These are phyloP conservation scores for Drosophila mojavensis DNA, from an alignment of 1,140 invertebrate species.

Conservation along the genomic window DNA sequence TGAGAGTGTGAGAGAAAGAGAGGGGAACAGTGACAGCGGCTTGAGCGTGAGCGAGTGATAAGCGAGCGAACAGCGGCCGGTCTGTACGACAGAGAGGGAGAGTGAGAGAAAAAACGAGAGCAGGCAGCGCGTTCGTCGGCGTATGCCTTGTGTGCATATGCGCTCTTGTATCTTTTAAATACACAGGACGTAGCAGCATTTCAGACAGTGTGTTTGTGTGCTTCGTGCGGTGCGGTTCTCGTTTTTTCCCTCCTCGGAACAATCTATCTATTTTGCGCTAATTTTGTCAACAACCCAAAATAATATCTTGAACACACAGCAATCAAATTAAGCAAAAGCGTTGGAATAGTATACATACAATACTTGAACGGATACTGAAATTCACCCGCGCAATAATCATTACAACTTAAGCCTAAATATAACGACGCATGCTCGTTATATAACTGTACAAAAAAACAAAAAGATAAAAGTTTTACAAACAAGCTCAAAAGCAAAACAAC, in stretches of 20 bases:
- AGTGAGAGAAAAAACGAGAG: conserved; percentile 46
- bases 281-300: conserved; percentile 69
- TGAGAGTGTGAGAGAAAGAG: conserved; percentile 14
- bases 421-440: conserved; percentile 54
- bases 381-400: conserved; percentile 42
- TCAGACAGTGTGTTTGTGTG: conserved; percentile 77
- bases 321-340: conserved; percentile 47
- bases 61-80: conserved; percentile 45
- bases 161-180: conserved; percentile 65
- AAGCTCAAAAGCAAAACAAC: conserved; percentile 45
- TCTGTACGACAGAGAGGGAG: conserved; percentile 22
- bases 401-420: conserved; percentile 52
- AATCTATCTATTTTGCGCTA: conserved; percentile 71
- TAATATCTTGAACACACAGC: conserved; percentile 57
- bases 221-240: conserved; percentile 80
- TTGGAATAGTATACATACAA: conserved; percentile 45
- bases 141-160: conserved; percentile 3
- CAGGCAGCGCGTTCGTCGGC: background rate
- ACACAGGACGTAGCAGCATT: conserved; percentile 58
- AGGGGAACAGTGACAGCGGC: conserved; percentile 15
- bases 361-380: conserved; percentile 41
- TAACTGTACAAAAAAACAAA: conserved; percentile 49
- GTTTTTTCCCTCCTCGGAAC: conserved; percentile 53
- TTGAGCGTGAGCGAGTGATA: conserved; percentile 55
- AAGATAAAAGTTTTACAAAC: conserved; percentile 35